Evolutionary conservation across 2,113 vertebrate genomes (phyloP).

Genomic region (Pagrus major): DNA sequence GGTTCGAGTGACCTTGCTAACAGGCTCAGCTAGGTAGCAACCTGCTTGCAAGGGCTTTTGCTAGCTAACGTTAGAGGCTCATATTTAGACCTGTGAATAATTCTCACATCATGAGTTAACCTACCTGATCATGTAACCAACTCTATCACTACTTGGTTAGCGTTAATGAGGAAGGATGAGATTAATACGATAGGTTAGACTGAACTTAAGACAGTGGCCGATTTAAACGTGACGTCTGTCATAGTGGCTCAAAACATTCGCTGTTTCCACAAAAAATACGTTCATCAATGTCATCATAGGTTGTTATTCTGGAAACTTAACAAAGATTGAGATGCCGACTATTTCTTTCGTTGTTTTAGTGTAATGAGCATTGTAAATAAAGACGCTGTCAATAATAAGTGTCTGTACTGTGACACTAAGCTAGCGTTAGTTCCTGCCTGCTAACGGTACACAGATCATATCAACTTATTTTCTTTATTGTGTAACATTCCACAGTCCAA

Average conservation of each 20-base stretch:
- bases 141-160: rapidly evolving
- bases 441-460: background rate
- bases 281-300: rapidly evolving
- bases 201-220: background rate
- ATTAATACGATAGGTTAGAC: background rate
- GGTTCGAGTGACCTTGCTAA: conserved; percentile 76
- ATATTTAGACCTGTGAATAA: background rate
- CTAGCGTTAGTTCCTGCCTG: background rate
- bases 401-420: background rate
- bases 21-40: conserved; percentile 34
- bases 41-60: conserved; percentile 42
- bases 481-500: background rate
- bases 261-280: too few relatives aligned
- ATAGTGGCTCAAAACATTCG: too few relatives aligned
- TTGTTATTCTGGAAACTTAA: background rate
- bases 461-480: background rate
- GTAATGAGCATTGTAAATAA: too few relatives aligned
- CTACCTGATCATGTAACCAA: background rate
- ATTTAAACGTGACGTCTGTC: background rate
- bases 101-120: background rate
- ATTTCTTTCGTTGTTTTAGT: background rate
- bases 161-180: background rate
- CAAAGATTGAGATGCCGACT: background rate
- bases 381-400: background rate
- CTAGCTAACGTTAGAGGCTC: background rate